These are phyloP conservation scores for Agrochola litura DNA, from an alignment of 2,888 invertebrate species.

Conservation along the genomic window DNA sequence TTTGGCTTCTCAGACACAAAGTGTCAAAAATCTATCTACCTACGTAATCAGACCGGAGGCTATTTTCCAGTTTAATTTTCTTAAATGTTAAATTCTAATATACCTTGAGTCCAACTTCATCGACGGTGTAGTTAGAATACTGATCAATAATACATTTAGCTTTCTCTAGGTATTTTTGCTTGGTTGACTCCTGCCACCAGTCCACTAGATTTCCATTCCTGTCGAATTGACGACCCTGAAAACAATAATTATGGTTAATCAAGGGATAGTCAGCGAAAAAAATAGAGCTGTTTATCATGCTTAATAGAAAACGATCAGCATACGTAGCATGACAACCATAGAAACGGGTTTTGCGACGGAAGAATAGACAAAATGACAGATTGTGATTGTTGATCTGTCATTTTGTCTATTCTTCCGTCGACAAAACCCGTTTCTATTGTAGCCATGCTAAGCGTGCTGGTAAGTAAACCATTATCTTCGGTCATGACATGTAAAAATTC, in stretches of 20 bases:
- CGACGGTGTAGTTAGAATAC: conserved; percentile 97
- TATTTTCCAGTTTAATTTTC: background rate
- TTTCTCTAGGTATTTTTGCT: conserved; percentile 95
- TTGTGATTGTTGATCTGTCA: too few relatives aligned
- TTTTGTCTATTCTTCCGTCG: too few relatives aligned
- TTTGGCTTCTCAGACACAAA: background rate
- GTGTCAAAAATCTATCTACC: background rate
- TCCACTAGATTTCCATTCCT: conserved; percentile 97
- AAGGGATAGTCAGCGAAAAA: background rate
- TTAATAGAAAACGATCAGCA: background rate
- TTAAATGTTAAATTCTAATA: conserved; percentile 62
- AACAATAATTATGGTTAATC: conserved; percentile 15
- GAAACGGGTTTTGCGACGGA: too few relatives aligned
- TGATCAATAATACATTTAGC: conserved; percentile 98
- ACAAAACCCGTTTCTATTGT: too few relatives aligned
- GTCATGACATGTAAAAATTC: background rate
- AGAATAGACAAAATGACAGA: too few relatives aligned
- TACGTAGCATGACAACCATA: too few relatives aligned
- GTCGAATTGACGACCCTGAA: conserved; percentile 96
- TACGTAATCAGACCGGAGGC: too few relatives aligned
- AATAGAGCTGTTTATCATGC: background rate
- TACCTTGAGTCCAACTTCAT: conserved; percentile 94
- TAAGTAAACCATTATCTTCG: background rate
- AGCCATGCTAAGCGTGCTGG: background rate
- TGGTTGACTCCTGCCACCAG: conserved; percentile 97